These are phyloP conservation scores for Panthera tigris DNA, from an alignment of 2,113 vertebrate genomes.

Conservation along the genomic window DNA sequence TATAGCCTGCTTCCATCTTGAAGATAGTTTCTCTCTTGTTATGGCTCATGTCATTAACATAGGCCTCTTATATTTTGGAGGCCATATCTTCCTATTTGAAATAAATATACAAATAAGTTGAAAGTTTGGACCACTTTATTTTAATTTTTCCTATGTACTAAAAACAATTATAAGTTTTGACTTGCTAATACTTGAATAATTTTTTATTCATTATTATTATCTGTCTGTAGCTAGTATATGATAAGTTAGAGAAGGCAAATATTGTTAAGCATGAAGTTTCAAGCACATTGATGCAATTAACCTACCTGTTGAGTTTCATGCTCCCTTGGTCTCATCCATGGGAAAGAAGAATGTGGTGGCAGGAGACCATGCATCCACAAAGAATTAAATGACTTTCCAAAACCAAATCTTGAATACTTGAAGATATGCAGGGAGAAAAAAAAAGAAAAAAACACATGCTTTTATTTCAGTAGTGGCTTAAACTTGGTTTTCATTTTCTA, in stretches of 20 bases:
- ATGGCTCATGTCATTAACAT: not conserved
- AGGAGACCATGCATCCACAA: constrained; percentile 73
- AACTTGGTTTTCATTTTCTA: not conserved
- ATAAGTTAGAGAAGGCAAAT: constrained; percentile 33
- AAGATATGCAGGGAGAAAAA: not conserved
- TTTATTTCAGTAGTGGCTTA: not conserved
- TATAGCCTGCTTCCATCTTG: not conserved
- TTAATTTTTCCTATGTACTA: not conserved
- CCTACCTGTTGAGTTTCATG: constrained; percentile 78
- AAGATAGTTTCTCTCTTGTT: not conserved
- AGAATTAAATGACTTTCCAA: constrained; percentile 71
- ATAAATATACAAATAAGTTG: constrained; percentile 12
- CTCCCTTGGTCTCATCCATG: constrained; percentile 64
- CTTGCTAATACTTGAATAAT: not conserved
- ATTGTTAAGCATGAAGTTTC: not conserved
- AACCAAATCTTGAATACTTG: constrained; percentile 71
- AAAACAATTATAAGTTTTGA: not conserved
- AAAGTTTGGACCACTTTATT: not conserved
- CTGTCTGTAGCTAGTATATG: not conserved
- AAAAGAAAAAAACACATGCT: not conserved
- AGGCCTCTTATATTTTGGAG: constrained; percentile 32
- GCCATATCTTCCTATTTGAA: not conserved
- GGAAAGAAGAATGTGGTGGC: constrained; percentile 66
- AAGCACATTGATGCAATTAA: not conserved
- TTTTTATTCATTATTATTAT: not conserved